Evolutionary conservation across 2,113 vertebrate genomes (phyloP), one percentile per base, ranked within the genome.

Genomic region (Mus pahari): DNA sequence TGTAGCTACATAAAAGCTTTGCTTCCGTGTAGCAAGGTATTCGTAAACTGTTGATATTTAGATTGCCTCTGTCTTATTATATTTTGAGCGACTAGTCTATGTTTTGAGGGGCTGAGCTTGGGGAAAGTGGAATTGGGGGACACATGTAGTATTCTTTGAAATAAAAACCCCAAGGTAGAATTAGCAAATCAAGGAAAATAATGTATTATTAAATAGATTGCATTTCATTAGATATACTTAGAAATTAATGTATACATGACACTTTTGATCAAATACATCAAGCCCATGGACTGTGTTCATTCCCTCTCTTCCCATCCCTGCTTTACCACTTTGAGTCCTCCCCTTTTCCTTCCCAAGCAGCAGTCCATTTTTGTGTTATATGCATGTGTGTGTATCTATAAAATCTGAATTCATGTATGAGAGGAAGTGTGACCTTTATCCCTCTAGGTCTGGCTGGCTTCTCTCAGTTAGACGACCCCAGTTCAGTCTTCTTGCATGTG

Each of bases 111-210:
- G 13, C n/a, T 39, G 79, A 83, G 58, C 0, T n/a, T 55, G 28
- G 16, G 4, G 16, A 5, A 9, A 48, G 12, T 26, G 1, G 11
- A 14, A 7, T 28, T 86, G 11, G 33, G 90, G 7, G 33, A 10
- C 3, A 78, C 3, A 42, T 94, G 28, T 64, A 58, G 5, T 92
- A 79, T 73, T 86, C 26, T 71, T 93, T 84, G 45, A 78, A 94
- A 91, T 87, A 68, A 82, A 87, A 3, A 83, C 12, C 10, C 50
- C 10, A 50, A 45, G 84, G 62, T 68, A 66, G 17, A 86, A 83
- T 90, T 91, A 75, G 55, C 71, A 50, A 73, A 89, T 83, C 50
- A 93, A 66, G 86, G 16, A 26, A 28, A 83, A 71, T 62, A 75
- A 89, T 58, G 3, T 28, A 60, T 24, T 16, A 39, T 26, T 83